Conservation (phyloP, 2,888 invertebrate genomes). For the Orthosia gothica region DNA sequence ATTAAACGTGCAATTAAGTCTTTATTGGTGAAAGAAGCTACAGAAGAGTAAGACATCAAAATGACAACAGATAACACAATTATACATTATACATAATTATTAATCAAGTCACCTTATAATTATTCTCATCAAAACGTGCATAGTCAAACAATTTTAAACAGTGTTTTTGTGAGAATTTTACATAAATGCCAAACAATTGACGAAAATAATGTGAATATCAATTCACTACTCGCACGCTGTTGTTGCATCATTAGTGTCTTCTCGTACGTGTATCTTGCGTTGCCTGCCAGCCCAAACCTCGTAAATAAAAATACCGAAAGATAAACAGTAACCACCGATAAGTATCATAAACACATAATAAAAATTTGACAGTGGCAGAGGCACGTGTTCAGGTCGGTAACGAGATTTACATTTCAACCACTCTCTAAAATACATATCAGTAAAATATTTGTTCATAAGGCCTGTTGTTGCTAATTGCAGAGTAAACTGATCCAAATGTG, state of each 20-base stretch:
- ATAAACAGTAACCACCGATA: constrained; percentile 66
- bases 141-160: too few relatives aligned
- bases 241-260: not conserved
- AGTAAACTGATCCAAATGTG: too few relatives aligned
- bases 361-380: constrained; percentile 60
- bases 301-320: constrained; percentile 62
- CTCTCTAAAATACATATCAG: too few relatives aligned
- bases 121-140: too few relatives aligned
- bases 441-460: too few relatives aligned
- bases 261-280: not conserved
- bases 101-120: too few relatives aligned
- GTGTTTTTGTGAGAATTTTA: not conserved
- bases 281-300: not conserved
- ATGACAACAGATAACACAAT: not conserved
- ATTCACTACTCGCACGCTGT: not conserved
- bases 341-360: constrained; percentile 64
- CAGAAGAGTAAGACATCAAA: constrained; percentile 5
- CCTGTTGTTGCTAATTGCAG: too few relatives aligned
- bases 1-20: not conserved
- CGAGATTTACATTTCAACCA: constrained; percentile 59
- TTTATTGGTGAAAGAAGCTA: constrained; percentile 16
- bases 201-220: not conserved
- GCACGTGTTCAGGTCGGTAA: too few relatives aligned
- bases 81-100: too few relatives aligned
- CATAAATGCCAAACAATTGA: not conserved